A percentile compares a stretch with the other conserved stretches of the same genome.
Evolutionary conservation across 2,797 vertebrate genomes (phyloP).

Genomic region (Coregonus sp.): DNA sequence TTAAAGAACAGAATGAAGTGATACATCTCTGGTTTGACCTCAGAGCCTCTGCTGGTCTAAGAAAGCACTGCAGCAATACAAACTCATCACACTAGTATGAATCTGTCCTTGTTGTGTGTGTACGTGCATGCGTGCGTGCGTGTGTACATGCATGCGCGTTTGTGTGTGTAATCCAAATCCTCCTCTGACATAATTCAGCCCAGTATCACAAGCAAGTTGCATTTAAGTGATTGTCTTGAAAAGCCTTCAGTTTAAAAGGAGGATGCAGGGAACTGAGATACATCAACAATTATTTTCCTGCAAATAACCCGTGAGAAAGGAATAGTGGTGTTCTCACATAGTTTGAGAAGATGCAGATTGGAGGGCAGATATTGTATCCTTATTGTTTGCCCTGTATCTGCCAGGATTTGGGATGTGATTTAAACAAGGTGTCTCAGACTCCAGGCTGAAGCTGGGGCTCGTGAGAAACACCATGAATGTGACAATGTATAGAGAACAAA

Average conservation of each 20-base stretch:
- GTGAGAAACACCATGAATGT: slow-evolving; percentile 12
- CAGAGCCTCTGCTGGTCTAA: neutral
- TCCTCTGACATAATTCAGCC: too few relatives aligned
- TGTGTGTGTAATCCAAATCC: slow-evolving; percentile 45
- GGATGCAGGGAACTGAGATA: too few relatives aligned
- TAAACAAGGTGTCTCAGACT: slow-evolving; percentile 19
- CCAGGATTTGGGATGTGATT: slow-evolving; percentile 51
- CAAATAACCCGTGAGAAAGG: too few relatives aligned
- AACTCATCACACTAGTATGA: neutral
- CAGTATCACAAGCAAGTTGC: too few relatives aligned
- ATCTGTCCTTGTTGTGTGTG: neutral
- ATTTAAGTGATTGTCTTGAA: too few relatives aligned
- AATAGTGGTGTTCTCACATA: too few relatives aligned
- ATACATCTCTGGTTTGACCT: neutral
- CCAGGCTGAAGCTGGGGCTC: slow-evolving; percentile 7
- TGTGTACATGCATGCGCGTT: neutral
- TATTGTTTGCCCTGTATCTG: slow-evolving; percentile 26
- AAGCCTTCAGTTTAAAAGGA: too few relatives aligned
- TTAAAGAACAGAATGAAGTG: too few relatives aligned
- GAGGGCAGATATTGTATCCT: slow-evolving; percentile 11
- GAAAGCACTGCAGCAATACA: neutral
- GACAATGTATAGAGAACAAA: slow-evolving; percentile 10
- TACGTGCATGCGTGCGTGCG: neutral
- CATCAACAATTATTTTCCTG: too few relatives aligned
- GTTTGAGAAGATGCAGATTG: slow-evolving; percentile 2